Evolutionary conservation across 1,140 invertebrate species (phyloP).

Genomic region (Aphelenchoides besseyi): DNA sequence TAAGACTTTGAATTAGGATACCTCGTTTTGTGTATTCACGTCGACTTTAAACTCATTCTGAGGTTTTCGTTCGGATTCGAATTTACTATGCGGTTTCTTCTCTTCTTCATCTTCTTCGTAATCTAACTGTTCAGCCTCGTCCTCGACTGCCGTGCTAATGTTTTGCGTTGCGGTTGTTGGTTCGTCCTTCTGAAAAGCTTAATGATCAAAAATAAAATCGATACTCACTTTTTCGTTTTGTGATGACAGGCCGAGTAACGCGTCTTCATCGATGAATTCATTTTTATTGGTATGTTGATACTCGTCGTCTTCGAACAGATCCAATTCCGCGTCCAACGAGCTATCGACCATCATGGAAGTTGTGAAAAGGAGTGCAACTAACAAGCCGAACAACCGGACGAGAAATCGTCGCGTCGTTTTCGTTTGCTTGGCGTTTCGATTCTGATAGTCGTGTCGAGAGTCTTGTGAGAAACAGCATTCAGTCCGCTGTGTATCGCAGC

Average conservation of each 20-base stretch:
- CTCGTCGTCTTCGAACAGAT: constrained; percentile 15
- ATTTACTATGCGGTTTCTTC: constrained; percentile 19
- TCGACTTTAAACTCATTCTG: constrained; percentile 16
- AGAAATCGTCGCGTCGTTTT: too few relatives aligned
- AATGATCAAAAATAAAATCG: constrained; percentile 1
- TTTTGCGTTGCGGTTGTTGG: not conserved
- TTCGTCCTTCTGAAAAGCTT: constrained; percentile 13
- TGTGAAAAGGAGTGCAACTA: not conserved
- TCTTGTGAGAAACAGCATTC: too few relatives aligned
- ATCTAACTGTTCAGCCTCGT: constrained; percentile 30
- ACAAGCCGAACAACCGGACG: too few relatives aligned
- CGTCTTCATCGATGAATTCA: constrained; percentile 26
- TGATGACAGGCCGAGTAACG: constrained; percentile 19
- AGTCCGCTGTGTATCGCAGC: too few relatives aligned
- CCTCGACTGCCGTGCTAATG: not conserved
- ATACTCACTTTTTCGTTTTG: constrained; percentile 4
- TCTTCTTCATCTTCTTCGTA: constrained; percentile 33
- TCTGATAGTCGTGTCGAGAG: too few relatives aligned
- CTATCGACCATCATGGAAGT: constrained; percentile 11
- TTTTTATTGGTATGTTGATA: not conserved
- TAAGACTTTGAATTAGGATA: constrained; percentile 11
- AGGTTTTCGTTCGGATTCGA: constrained; percentile 21
- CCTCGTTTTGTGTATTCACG: constrained; percentile 6
- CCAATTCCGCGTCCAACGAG: constrained; percentile 20
- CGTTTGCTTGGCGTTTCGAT: too few relatives aligned